phyloP scores from a whole-genome alignment of 2,797 vertebrate species.

The Silurus lanzhouensis region DNA sequence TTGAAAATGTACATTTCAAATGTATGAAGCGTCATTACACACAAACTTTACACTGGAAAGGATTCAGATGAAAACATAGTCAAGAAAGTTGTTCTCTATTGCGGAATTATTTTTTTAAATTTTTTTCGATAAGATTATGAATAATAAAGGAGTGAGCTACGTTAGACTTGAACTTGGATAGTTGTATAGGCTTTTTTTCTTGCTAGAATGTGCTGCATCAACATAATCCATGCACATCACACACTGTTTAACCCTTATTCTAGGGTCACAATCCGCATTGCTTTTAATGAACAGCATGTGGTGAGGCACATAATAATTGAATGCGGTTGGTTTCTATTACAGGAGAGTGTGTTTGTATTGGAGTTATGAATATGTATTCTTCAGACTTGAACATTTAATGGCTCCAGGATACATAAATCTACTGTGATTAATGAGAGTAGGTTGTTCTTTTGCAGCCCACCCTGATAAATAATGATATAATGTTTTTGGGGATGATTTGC shows the following conservation, averaged over 20 bases:
- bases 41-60: too few species aligned
- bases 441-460: not conserved
- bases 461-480: not conserved
- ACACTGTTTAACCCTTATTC: conserved; percentile 18
- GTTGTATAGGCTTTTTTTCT: too few species aligned
- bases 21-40: too few species aligned
- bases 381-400: not conserved
- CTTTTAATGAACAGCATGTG: conserved; percentile 10
- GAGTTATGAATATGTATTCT: not conserved
- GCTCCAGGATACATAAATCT: not conserved
- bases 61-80: too few species aligned
- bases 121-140: too few species aligned
- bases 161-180: too few species aligned
- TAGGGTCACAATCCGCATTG: conserved; percentile 8
- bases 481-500: conserved; percentile 1
- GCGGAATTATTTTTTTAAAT: too few species aligned
- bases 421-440: not conserved
- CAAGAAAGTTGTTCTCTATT: too few species aligned
- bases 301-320: conserved; percentile 7
- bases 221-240: conserved; percentile 1
- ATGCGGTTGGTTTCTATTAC: not conserved
- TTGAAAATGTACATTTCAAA: too few species aligned
- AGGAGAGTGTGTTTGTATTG: not conserved
- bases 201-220: not conserved
- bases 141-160: too few species aligned